These are phyloP conservation scores for Cecropterus lyciades DNA, from an alignment of 1,140 invertebrate genomes.

Conservation along the genomic window DNA sequence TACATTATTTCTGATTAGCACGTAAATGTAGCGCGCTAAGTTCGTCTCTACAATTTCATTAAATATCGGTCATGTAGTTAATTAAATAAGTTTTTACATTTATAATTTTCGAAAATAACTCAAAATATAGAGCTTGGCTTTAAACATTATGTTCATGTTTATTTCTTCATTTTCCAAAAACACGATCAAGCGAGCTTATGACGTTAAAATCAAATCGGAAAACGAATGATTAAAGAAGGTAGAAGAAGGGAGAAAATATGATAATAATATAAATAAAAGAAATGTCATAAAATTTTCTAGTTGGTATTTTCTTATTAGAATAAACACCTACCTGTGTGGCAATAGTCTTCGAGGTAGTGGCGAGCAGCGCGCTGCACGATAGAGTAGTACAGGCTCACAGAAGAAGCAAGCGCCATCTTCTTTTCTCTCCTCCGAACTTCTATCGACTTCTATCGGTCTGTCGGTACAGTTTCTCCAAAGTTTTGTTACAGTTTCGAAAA, in stretches of 20 bases:
- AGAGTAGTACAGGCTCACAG: slow-evolving; percentile 83
- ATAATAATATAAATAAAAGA: neutral
- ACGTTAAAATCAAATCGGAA: too few relatives aligned
- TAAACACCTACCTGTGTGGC: slow-evolving; percentile 82
- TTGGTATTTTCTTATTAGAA: slow-evolving; percentile 16
- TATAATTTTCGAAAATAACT: too few relatives aligned
- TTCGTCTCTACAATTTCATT: slow-evolving; percentile 1
- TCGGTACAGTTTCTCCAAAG: slow-evolving; percentile 59
- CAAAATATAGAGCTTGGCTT: too few relatives aligned
- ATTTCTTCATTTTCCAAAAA: too few relatives aligned
- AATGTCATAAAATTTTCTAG: neutral
- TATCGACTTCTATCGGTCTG: slow-evolving; percentile 56
- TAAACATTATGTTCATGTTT: too few relatives aligned
- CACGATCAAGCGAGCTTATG: too few relatives aligned
- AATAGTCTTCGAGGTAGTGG: slow-evolving; percentile 83
- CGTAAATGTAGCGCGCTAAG: slow-evolving; percentile 16
- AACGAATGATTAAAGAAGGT: too few relatives aligned
- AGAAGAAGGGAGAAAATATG: neutral
- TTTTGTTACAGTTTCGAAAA: slow-evolving; percentile 68
- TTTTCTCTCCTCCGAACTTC: slow-evolving; percentile 56
- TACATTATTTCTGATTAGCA: slow-evolving; percentile 24
- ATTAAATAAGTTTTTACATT: too few relatives aligned
- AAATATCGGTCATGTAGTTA: neutral
- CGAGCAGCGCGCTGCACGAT: slow-evolving; percentile 83
- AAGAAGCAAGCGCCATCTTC: slow-evolving; percentile 83